A percentile compares a stretch with the other conserved stretches of the same genome.
phyloP scores from a whole-genome alignment of 1,140 invertebrate species.

The Coelopa frigida region DNA sequence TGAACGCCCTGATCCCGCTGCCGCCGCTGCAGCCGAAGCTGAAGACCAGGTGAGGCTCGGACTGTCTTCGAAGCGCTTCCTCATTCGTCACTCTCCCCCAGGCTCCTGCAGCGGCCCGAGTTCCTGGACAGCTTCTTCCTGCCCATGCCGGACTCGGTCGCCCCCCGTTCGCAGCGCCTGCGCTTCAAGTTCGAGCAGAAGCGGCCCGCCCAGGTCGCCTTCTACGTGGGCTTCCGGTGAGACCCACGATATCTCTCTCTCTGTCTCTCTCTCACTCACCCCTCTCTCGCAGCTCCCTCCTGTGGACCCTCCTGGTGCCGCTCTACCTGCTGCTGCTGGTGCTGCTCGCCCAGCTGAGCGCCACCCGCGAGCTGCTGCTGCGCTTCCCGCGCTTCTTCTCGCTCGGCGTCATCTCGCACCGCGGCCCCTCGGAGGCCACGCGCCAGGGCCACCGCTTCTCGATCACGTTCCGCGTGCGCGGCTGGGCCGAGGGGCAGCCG shows the following conservation, averaged over 20 bases:
- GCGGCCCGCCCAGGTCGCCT: conserved; percentile 58
- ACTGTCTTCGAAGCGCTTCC: too few relatives aligned
- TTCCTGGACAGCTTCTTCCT: conserved; percentile 52
- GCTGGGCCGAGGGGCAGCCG: conserved; percentile 63
- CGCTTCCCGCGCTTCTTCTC: conserved; percentile 67
- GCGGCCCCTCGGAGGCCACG: conserved; percentile 55
- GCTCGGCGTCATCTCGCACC: conserved; percentile 55
- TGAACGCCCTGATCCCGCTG: conserved; percentile 51
- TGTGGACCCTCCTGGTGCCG: conserved; percentile 35
- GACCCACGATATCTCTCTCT: neutral
- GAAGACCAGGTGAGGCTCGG: conserved; percentile 45
- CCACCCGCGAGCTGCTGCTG: conserved; percentile 55
- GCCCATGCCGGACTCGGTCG: conserved; percentile 67
- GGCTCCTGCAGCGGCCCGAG: conserved; percentile 57
- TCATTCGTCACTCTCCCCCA: too few relatives aligned
- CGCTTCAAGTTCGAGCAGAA: conserved; percentile 57
- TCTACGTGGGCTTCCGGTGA: conserved; percentile 50
- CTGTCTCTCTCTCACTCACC: conserved; percentile 52
- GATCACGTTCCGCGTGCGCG: conserved; percentile 61
- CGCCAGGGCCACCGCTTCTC: conserved; percentile 55
- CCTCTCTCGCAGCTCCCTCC: conserved; percentile 53
- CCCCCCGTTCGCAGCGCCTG: conserved; percentile 63
- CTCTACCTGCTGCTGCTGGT: conserved; percentile 54
- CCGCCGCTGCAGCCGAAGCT: conserved; percentile 55
- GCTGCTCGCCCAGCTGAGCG: conserved; percentile 55